Percentiles rank a stretch among this genome's conserved stretches.
These are phyloP conservation scores for Melinaea menophilus DNA, from an alignment of 2,888 invertebrate genomes.

Conservation along the genomic window DNA sequence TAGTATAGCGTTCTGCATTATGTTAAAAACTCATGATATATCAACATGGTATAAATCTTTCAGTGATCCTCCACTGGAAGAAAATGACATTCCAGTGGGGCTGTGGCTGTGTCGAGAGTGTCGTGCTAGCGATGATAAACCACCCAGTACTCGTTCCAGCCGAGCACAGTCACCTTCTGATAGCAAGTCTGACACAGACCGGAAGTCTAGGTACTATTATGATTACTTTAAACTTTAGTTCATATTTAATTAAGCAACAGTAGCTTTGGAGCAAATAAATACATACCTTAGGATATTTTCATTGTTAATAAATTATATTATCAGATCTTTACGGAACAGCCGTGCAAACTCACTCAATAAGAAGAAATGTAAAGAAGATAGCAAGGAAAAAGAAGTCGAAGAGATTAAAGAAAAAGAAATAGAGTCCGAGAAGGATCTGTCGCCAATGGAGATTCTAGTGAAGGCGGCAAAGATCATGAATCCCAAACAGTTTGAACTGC, in stretches of 20 bases:
- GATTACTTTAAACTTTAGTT: neutral
- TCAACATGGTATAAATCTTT: slow-evolving; percentile 31
- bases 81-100: slow-evolving; percentile 92
- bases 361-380: slow-evolving; percentile 51
- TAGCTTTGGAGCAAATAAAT: too few relatives aligned
- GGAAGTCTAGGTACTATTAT: slow-evolving; percentile 54
- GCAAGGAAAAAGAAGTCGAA: slow-evolving; percentile 37
- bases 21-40: neutral
- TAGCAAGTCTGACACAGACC: slow-evolving; percentile 60
- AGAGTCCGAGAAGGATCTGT: slow-evolving; percentile 44
- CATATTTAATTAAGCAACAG: neutral
- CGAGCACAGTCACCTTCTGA: slow-evolving; percentile 62
- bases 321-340: slow-evolving; percentile 53
- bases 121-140: slow-evolving; percentile 68
- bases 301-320: slow-evolving; percentile 2
- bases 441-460: slow-evolving; percentile 87
- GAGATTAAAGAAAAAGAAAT: slow-evolving; percentile 37
- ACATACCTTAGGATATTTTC: too few relatives aligned
- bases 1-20: too few relatives aligned
- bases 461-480: slow-evolving; percentile 91
- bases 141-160: slow-evolving; percentile 56
- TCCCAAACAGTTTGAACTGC: slow-evolving; percentile 93
- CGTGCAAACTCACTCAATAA: slow-evolving; percentile 55
- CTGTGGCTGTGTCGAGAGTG: slow-evolving; percentile 96
- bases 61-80: slow-evolving; percentile 95